Conservation (phyloP, 1,140 invertebrate species). For the Megalopta genalis region DNA sequence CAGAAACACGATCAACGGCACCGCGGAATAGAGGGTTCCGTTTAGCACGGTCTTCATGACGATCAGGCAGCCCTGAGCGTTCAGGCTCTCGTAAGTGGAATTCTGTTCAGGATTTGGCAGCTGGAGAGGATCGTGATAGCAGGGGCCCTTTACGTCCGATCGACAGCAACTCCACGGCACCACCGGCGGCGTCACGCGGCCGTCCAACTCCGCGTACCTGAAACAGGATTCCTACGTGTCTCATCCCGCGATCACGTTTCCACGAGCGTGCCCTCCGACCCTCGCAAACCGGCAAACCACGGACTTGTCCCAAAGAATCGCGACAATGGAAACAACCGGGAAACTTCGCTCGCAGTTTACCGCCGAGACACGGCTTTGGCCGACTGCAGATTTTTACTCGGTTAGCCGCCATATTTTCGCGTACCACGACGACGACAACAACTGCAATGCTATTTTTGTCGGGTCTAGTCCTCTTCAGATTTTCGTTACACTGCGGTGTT, state of each 20-base stretch:
- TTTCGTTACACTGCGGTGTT: too few species aligned
- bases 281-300: too few species aligned
- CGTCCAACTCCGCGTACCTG: conserved; percentile 53
- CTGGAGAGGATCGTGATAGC: conserved; percentile 63
- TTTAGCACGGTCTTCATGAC: conserved; percentile 49
- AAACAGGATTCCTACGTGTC: conserved; percentile 48
- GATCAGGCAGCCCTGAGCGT: conserved; percentile 54
- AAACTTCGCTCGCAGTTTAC: too few species aligned
- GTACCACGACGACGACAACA: too few species aligned
- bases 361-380: too few species aligned
- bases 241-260: conserved; percentile 44
- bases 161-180: conserved; percentile 56
- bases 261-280: background rate
- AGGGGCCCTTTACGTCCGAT: conserved; percentile 57
- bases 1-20: conserved; percentile 53
- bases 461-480: too few species aligned
- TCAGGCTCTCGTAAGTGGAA: conserved; percentile 61
- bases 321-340: too few species aligned
- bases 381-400: too few species aligned
- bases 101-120: conserved; percentile 61
- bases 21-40: conserved; percentile 54
- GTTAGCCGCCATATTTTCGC: too few species aligned
- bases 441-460: too few species aligned
- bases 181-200: conserved; percentile 57
- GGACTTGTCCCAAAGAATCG: too few species aligned